Base-by-base conservation (phyloP, 2,888 invertebrate species). In the Smittia sp. region DNA sequence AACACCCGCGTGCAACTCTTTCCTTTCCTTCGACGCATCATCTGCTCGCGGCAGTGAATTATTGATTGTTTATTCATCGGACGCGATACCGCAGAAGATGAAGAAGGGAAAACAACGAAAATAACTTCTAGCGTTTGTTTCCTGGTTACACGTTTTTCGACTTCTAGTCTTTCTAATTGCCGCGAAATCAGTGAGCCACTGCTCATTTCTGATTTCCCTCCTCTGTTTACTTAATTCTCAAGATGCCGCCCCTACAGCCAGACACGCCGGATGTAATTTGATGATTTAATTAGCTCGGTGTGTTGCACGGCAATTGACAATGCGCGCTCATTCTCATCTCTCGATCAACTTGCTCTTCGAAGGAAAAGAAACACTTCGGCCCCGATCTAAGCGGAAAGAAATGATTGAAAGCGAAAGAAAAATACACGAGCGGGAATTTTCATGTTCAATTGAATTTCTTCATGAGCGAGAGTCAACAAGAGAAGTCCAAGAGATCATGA, bases 201-300 rank as follows among this genome's bases (percentile, higher is more conserved):
- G 24, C 4, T 22, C 13, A n/a, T 7, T 54, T 54, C 54, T 54
- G 18, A 54, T n/a, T 62, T 62, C 22, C 24, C 7, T 22, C 22
- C 22, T 54, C 4, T 62, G 20, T 62, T 62, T 22, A 63, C 11
- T 7, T 2, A 20, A 13, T 13, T 63, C 27, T 27, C 22, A 27
- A 13, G 27, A 27, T 63, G 63, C 3, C 2, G 25, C 27, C 25
- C 9, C 20, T 1, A 63, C n/a, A 6, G n/a, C 27, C 25, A 24
- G 63, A 27, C 63, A 6, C 11, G 20, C 63, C n/a, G 63, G 63
- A 63, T 63, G 63, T 63, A 63, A 63, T 25, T 63, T 63, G 63
- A 63, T 63, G 63, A 63, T 63, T 63, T 63, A 63, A 63, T 63
- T 63, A 63, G 24, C 63, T 63, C 27, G 27, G 22, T 18, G n/a